Conservation (phyloP, 2,113 vertebrate species). For the Mesoclemmys tuberculata region DNA sequence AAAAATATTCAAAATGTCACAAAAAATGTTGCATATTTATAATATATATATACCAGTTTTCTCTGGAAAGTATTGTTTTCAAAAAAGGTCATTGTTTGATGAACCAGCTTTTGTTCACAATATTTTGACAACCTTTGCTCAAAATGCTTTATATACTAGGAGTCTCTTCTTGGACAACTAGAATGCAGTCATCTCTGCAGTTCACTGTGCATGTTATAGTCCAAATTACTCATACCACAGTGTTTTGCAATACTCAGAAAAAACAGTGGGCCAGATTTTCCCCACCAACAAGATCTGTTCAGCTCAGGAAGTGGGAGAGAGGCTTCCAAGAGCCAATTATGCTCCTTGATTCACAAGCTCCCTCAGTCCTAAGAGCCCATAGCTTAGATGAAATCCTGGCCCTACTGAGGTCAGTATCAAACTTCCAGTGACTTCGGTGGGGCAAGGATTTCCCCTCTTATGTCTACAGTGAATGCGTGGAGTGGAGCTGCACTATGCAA, state of each 20-base stretch:
- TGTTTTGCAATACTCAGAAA: not conserved
- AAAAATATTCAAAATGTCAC: not conserved
- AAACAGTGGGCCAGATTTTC: accelerated
- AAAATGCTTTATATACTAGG: not conserved
- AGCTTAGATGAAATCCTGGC: not conserved
- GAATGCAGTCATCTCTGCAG: not conserved
- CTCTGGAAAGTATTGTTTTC: too few species aligned
- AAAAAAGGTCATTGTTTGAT: too few species aligned
- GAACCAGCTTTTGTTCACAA: not conserved
- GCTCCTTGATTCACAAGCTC: not conserved
- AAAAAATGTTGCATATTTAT: accelerated
- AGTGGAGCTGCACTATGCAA: accelerated
- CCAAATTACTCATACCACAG: not conserved
- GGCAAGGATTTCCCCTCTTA: accelerated
- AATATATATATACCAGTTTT: too few species aligned
- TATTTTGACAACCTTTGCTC: not conserved
- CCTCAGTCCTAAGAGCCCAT: too few species aligned
- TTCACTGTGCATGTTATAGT: not conserved
- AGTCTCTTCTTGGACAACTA: not conserved
- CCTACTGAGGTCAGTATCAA: accelerated
- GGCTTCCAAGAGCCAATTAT: not conserved
- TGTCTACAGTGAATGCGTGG: not conserved
- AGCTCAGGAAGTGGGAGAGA: not conserved
- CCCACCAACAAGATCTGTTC: not conserved
- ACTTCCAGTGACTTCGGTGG: not conserved